phyloP scores from a whole-genome alignment of 2,113 vertebrate species.

The Mesocricetus auratus region DNA sequence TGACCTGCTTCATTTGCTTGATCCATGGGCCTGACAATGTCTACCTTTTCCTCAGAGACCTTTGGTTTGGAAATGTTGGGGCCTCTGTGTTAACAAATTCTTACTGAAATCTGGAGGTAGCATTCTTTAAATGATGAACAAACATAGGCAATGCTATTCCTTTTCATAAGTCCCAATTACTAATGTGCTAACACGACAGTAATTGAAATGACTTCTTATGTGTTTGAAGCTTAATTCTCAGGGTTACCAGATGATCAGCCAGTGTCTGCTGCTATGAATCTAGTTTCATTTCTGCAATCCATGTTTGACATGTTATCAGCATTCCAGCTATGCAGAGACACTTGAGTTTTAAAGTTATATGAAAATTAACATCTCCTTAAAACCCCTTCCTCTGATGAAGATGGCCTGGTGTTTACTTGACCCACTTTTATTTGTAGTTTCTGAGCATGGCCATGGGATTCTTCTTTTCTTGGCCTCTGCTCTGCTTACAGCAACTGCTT shows the following conservation, averaged over 20 bases:
- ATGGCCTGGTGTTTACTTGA: not conserved
- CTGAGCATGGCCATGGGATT: not conserved
- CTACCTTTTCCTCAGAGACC: not conserved
- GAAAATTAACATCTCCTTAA: conserved; percentile 30
- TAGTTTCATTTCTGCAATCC: not conserved
- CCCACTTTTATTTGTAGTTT: not conserved
- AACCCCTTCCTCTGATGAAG: not conserved
- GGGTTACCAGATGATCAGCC: not conserved
- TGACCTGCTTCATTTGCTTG: not conserved
- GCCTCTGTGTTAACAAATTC: conserved; percentile 1
- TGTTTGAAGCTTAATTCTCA: not conserved
- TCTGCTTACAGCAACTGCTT: not conserved
- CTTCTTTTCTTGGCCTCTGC: not conserved
- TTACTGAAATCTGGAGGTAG: conserved; percentile 27
- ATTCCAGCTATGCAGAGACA: not conserved
- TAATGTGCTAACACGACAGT: not conserved
- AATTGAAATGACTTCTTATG: not conserved
- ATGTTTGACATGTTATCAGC: not conserved
- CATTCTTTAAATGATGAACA: not conserved
- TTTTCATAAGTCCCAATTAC: conserved; percentile 1
- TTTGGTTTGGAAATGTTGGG: not conserved
- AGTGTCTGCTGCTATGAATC: not conserved
- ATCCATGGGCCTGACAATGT: not conserved
- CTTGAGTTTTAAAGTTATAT: not conserved
- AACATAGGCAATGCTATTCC: not conserved